Evolutionary conservation across 2,797 vertebrate species (phyloP).

Genomic region (Helarctos malayanus): DNA sequence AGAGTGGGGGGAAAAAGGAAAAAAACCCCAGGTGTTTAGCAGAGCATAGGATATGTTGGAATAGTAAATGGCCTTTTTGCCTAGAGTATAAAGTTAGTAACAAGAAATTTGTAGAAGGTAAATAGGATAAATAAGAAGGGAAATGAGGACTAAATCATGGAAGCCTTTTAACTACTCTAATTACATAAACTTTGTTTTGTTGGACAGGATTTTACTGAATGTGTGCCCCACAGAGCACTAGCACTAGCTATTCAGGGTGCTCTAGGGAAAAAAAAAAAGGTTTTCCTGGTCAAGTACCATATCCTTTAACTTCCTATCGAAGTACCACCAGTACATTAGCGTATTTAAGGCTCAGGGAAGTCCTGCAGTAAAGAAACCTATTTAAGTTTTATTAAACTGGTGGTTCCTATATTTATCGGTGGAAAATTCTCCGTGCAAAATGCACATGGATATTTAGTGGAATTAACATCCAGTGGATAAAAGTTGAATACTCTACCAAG

Average conservation of each 20-base stretch:
- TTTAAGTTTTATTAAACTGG: neutral
- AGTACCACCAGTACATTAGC: neutral
- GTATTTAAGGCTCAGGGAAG: neutral
- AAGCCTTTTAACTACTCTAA: neutral
- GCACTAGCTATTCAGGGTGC: neutral
- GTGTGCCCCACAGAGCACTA: neutral
- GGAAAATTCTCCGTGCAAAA: conserved; percentile 11
- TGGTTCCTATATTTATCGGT: neutral
- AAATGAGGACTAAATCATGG: neutral
- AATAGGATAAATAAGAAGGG: neutral
- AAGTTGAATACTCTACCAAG: neutral
- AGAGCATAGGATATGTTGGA: neutral
- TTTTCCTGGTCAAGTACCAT: neutral
- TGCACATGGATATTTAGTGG: neutral
- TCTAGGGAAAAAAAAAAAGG: neutral
- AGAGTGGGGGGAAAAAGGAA: neutral
- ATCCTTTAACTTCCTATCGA: neutral
- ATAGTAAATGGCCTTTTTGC: neutral
- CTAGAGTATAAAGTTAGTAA: neutral
- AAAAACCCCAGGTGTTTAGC: neutral
- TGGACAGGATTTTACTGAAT: neutral
- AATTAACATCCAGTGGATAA: neutral
- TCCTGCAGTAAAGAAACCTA: neutral
- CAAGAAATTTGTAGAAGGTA: neutral
- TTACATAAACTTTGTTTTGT: neutral